Evolutionary conservation across 2,888 invertebrate genomes (phyloP), one percentile per base, ranked within the genome.

Genomic region (Priocnemis perturbator): DNA sequence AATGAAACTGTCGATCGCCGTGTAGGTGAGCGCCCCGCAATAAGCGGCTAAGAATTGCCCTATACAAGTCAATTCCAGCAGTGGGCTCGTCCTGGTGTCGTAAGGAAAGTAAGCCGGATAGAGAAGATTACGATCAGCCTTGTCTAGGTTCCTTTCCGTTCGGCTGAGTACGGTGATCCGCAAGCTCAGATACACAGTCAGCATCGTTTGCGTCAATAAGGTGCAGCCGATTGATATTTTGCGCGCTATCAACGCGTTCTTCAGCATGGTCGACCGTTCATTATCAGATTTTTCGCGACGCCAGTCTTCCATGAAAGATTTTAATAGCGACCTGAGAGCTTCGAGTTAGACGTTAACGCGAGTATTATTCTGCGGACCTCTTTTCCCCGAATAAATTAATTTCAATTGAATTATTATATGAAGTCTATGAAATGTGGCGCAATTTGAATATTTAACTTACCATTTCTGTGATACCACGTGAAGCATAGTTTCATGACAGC

Each of bases 1-100:
- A 14, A 81, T 64, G 17, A 82, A 74, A 9, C 74, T 70, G 45
- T 79, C 79, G 0, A 69, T 59, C 3, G 66, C 60, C 0, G 83
- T 71, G 44, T 76, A 82, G 1, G 72, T 59, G 11, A 71, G 57
- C 0, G 69, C 59, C 0, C 64, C 60, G 48, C 66, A 63, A 20
- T 69, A 69, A 7, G 53, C 69, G 0, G 74, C 62, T 0, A 79
- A 0, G 0, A 71, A 19, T 30, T 82, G 81, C 0, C 57, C 67
- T 1, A 73, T 2, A 26, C 64, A 71, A 0, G 60, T 60, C 2
- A 73, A 11, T 21, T 72, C 47, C 9, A 73, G 56, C 11, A 23
- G 20, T 11, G 61, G 19, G 4, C 52, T 67, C 19, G 44, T 56
- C 0, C 52, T 62, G 26, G 69, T 1, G 45, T 78, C 60, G 26